Conservation (phyloP, 2,797 vertebrate genomes). For the Mareca penelope region DNA sequence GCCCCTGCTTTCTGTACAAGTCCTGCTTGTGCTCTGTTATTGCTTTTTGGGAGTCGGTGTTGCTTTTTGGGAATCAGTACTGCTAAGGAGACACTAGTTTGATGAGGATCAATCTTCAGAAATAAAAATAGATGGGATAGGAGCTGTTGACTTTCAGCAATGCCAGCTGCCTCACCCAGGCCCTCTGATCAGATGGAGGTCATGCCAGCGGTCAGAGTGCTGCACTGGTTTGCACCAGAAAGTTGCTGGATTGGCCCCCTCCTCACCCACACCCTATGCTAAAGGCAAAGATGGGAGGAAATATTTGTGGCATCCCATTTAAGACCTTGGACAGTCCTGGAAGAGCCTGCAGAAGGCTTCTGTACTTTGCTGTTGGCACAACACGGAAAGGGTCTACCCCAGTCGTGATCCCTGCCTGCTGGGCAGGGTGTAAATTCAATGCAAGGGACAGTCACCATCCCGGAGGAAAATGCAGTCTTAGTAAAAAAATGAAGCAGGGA, state of each 20-base stretch:
- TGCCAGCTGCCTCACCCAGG: neutral
- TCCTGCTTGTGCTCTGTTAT: accelerated
- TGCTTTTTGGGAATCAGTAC: neutral
- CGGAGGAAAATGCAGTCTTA: neutral
- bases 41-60: neutral
- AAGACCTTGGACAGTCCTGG: neutral
- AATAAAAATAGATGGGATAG: neutral
- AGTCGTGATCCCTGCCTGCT: neutral
- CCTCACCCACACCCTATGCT: neutral
- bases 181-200: neutral
- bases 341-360: neutral
- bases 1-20: neutral
- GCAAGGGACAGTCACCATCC: neutral
- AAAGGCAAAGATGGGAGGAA: neutral
- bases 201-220: neutral
- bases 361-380: neutral
- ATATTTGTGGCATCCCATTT: neutral
- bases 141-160: neutral
- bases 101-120: neutral
- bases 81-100: neutral
- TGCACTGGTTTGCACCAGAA: neutral
- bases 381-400: neutral
- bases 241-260: neutral
- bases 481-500: neutral
- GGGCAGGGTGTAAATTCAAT: neutral